Evolutionary conservation across 2,797 vertebrate genomes (phyloP).

Genomic region (Rhinella marina): DNA sequence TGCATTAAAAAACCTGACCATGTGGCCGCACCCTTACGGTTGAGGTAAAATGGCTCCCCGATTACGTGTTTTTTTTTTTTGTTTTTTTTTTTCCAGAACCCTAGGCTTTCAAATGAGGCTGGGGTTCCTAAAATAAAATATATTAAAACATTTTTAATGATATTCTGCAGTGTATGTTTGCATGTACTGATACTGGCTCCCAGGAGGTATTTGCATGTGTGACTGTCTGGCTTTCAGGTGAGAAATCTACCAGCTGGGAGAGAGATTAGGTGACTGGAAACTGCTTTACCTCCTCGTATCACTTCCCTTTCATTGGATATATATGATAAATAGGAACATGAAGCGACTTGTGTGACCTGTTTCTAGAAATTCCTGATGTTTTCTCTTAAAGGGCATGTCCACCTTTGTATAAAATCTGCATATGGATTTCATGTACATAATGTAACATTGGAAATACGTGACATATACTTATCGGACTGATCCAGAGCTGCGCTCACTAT

Average conservation of each 20-base stretch:
- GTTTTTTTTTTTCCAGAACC: too few relatives aligned
- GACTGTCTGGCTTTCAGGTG: slow-evolving; percentile 18
- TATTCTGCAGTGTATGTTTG: background rate
- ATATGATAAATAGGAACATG: background rate
- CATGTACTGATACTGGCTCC: background rate
- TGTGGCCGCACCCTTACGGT: too few relatives aligned
- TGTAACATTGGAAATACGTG: background rate
- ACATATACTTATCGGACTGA: background rate
- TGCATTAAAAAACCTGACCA: too few relatives aligned
- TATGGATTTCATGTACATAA: background rate
- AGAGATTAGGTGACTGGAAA: background rate
- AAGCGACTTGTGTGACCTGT: background rate
- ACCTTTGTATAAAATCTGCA: background rate
- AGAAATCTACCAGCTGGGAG: background rate
- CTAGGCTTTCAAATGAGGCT: background rate
- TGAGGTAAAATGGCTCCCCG: too few relatives aligned
- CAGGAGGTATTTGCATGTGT: slow-evolving; percentile 22
- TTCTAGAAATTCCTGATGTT: background rate
- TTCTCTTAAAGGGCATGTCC: background rate
- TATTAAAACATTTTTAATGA: too few relatives aligned
- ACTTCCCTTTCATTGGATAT: background rate
- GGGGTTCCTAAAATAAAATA: background rate
- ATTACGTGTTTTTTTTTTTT: too few relatives aligned
- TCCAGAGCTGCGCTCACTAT: slow-evolving; percentile 5
- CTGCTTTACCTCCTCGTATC: background rate